Evolutionary conservation across 1,140 invertebrate species (phyloP).

Genomic region (Pseudomyrmex gracilis): DNA sequence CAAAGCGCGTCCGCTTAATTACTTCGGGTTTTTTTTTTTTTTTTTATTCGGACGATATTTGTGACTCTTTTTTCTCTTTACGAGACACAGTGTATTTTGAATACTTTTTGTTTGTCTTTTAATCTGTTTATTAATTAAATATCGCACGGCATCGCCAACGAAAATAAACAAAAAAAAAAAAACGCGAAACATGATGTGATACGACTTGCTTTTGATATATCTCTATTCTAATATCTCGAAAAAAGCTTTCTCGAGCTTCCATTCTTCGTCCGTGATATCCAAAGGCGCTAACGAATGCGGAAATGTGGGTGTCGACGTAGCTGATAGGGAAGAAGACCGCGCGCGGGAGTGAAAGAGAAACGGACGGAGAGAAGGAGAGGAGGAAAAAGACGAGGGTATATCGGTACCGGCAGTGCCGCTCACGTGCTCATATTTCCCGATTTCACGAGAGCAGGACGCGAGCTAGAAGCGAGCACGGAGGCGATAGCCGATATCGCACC

Average conservation of each 20-base stretch:
- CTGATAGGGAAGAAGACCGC: conserved; percentile 2
- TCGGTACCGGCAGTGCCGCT: conserved; percentile 49
- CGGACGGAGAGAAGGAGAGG: background rate
- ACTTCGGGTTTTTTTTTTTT: background rate
- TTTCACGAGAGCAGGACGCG: conserved; percentile 65
- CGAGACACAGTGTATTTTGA: background rate
- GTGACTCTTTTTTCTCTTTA: background rate
- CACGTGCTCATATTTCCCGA: conserved; percentile 76
- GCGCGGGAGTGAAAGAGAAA: background rate
- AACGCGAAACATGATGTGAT: background rate
- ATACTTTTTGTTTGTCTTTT: no score
- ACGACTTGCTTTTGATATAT: background rate
- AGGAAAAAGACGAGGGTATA: conserved; percentile 30
- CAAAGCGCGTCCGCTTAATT: background rate
- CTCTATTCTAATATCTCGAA: background rate
- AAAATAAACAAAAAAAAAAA: background rate
- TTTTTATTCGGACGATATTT: background rate
- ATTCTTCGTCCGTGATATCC: conserved; percentile 28
- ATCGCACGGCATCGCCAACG: background rate
- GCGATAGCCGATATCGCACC: conserved; percentile 75
- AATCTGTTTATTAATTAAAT: background rate
- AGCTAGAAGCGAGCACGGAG: conserved; percentile 46
- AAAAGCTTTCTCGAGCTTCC: conserved; percentile 5
- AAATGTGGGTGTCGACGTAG: conserved; percentile 33
- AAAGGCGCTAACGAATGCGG: conserved; percentile 47